These are phyloP conservation scores for Salarias fasciatus DNA, from an alignment of 2,797 vertebrate genomes.

Conservation along the genomic window DNA sequence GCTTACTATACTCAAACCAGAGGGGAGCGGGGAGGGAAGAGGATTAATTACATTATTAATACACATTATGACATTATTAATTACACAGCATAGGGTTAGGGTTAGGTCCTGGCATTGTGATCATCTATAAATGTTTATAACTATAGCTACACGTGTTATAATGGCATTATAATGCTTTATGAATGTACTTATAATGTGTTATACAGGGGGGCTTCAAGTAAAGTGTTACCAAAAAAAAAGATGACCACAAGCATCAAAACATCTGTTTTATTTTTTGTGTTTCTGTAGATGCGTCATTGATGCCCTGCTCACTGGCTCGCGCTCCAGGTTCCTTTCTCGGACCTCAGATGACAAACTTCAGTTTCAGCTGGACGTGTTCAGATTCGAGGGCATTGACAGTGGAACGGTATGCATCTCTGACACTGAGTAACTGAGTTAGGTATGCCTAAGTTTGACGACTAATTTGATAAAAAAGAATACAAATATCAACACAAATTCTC, in stretches of 20 bases:
- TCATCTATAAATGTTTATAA: too few relatives aligned
- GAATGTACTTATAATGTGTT: too few relatives aligned
- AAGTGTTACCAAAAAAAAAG: too few relatives aligned
- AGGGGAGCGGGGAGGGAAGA: too few relatives aligned
- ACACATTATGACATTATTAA: too few relatives aligned
- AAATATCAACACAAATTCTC: background rate
- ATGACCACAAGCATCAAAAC: background rate
- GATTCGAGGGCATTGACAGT: constrained; percentile 53
- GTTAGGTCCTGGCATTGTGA: too few relatives aligned
- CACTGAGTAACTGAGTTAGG: background rate
- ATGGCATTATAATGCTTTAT: too few relatives aligned
- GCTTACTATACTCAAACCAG: too few relatives aligned
- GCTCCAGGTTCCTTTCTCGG: constrained; percentile 67
- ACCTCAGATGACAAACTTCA: constrained; percentile 50
- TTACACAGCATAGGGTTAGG: too few relatives aligned
- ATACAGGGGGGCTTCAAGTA: too few relatives aligned
- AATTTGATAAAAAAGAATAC: background rate
- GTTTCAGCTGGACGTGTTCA: constrained; percentile 78
- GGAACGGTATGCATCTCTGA: constrained; percentile 48
- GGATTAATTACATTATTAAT: too few relatives aligned
- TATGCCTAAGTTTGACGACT: background rate
- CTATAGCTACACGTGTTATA: too few relatives aligned
- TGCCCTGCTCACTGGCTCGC: constrained; percentile 59
- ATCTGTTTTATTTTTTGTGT: background rate
- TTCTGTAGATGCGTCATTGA: constrained; percentile 75